Evolutionary conservation across 2,888 invertebrate genomes (phyloP).

Genomic region (Tridacna gigas): DNA sequence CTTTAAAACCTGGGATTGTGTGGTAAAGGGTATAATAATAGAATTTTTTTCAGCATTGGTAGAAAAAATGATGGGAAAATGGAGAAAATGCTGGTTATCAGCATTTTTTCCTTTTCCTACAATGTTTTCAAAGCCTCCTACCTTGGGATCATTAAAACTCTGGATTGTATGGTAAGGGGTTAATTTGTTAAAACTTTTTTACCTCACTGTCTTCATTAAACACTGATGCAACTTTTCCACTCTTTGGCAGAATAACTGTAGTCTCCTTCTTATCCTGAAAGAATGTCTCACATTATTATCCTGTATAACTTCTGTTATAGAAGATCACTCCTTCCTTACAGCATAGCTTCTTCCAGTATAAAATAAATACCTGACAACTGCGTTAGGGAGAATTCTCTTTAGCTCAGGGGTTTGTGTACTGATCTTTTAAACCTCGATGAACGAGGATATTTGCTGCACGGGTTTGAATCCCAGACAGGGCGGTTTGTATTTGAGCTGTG

Average conservation of each 20-base stretch:
- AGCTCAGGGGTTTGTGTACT: too few relatives aligned
- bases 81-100: too few relatives aligned
- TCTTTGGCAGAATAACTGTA: conserved; percentile 70
- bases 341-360: too few relatives aligned
- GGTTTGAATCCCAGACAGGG: too few relatives aligned
- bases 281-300: not conserved
- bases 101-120: not conserved
- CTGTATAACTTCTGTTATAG: too few relatives aligned
- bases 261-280: conserved; percentile 57
- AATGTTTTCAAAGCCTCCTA: not conserved
- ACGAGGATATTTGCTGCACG: too few relatives aligned
- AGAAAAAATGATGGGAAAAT: too few relatives aligned
- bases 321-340: too few relatives aligned
- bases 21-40: not conserved
- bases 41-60: too few relatives aligned
- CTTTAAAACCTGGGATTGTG: not conserved
- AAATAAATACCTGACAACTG: not conserved
- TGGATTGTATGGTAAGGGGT: not conserved
- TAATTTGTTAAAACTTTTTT: not conserved
- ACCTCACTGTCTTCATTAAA: conserved; percentile 78
- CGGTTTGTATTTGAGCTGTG: too few relatives aligned
- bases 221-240: conserved; percentile 73
- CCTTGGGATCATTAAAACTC: not conserved
- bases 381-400: too few relatives aligned
- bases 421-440: too few relatives aligned